Conservation (phyloP, 2,888 invertebrate species). For the Danaus chrysippus region DNA sequence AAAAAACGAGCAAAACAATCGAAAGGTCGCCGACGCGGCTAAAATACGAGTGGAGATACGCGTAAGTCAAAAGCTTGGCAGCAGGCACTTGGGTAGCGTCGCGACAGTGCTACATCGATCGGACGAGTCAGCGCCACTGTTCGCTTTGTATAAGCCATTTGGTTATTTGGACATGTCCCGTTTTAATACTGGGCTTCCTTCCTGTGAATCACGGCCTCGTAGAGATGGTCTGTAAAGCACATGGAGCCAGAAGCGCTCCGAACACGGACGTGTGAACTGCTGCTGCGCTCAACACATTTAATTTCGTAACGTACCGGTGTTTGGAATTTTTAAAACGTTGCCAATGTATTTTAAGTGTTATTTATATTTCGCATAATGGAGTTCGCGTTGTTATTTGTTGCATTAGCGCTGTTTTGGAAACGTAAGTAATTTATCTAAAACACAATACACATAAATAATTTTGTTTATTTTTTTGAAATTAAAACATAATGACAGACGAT, state of each 20-base stretch:
- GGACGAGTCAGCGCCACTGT: slow-evolving; percentile 56
- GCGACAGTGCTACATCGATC: slow-evolving; percentile 67
- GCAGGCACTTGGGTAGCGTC: slow-evolving; percentile 44
- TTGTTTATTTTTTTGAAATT: background rate
- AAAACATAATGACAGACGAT: background rate
- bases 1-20: slow-evolving; percentile 22
- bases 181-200: slow-evolving; percentile 61
- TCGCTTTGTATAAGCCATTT: slow-evolving; percentile 44
- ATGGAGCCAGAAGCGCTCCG: slow-evolving; percentile 43
- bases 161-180: slow-evolving; percentile 63
- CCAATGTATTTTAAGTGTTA: slow-evolving; percentile 39
- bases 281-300: slow-evolving; percentile 27
- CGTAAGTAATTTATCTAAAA: slow-evolving; percentile 48
- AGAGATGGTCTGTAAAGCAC: slow-evolving; percentile 49
- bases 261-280: slow-evolving; percentile 43
- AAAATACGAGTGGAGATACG: slow-evolving; percentile 36
- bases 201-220: slow-evolving; percentile 69
- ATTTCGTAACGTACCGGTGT: slow-evolving; percentile 16
- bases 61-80: slow-evolving; percentile 45
- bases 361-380: slow-evolving; percentile 56
- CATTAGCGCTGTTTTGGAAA: slow-evolving; percentile 58
- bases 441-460: slow-evolving; percentile 12
- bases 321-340: slow-evolving; percentile 13
- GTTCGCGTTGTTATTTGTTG: slow-evolving; percentile 48
- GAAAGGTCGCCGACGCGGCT: slow-evolving; percentile 22